A percentile compares a stretch with the other conserved stretches of the same genome.
Evolutionary conservation across 2,888 invertebrate species (phyloP).

Genomic region (Troilus luridus): DNA sequence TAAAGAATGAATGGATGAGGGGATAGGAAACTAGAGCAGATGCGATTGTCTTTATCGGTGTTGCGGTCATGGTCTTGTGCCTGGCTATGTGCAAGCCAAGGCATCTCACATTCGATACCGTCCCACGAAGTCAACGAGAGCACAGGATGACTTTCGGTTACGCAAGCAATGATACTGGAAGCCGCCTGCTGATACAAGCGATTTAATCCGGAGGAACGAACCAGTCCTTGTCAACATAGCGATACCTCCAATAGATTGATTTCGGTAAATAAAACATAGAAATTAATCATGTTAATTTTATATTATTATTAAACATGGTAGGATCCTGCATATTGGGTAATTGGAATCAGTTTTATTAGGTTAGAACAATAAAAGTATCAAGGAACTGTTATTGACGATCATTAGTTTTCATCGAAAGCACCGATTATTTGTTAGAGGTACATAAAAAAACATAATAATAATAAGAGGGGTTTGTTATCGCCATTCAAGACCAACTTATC

Average conservation of each 20-base stretch:
- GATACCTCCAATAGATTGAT: not conserved
- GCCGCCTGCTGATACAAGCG: not conserved
- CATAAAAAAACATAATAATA: too few relatives aligned
- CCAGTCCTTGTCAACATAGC: not conserved
- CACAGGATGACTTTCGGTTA: not conserved
- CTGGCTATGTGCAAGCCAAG: not conserved
- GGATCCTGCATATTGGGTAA: too few relatives aligned
- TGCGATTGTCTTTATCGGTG: not conserved
- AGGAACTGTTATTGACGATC: too few relatives aligned
- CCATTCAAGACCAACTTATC: too few relatives aligned
- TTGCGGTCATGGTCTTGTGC: not conserved
- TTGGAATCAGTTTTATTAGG: too few relatives aligned
- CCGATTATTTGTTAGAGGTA: too few relatives aligned
- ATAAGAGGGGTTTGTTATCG: too few relatives aligned
- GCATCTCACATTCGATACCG: not conserved
- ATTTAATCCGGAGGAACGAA: not conserved
- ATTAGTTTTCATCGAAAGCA: too few relatives aligned
- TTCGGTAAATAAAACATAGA: not conserved
- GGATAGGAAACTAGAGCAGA: not conserved
- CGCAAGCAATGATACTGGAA: constrained; percentile 1
- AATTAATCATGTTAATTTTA: too few relatives aligned
- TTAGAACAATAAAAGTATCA: too few relatives aligned
- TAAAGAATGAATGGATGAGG: not conserved
- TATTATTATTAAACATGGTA: too few relatives aligned
- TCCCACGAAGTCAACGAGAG: not conserved